Percentiles rank a stretch among this genome's conserved stretches.
These are phyloP conservation scores for Adelosebastes latens DNA, from an alignment of 2,797 vertebrate genomes.

Conservation along the genomic window DNA sequence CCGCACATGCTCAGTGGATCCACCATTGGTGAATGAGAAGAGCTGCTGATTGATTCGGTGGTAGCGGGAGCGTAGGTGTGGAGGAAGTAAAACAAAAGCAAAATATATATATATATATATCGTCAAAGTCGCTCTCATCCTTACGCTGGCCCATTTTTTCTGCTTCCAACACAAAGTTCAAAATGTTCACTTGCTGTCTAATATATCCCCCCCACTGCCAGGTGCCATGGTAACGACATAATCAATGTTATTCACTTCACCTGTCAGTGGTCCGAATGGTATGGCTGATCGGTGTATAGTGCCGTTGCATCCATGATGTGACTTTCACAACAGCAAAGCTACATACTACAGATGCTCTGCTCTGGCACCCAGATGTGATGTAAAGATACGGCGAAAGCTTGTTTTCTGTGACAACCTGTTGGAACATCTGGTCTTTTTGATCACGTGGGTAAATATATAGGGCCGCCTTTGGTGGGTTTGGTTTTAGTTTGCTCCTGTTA, in stretches of 20 bases:
- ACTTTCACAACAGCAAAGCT: background rate
- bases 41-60: background rate
- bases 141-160: too few relatives aligned
- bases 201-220: too few relatives aligned
- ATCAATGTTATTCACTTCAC: too few relatives aligned
- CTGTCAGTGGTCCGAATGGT: too few relatives aligned
- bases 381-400: background rate
- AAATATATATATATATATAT: too few relatives aligned
- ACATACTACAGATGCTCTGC: background rate
- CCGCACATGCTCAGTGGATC: background rate
- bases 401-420: background rate
- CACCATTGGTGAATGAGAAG: background rate
- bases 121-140: too few relatives aligned
- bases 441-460: background rate
- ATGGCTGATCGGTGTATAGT: background rate
- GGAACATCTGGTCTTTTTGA: background rate
- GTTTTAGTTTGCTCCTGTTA: constrained; percentile 25
- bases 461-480: background rate
- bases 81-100: background rate
- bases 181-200: too few relatives aligned
- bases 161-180: too few relatives aligned
- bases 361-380: background rate
- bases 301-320: background rate
- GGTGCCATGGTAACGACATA: too few relatives aligned
- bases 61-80: background rate